Evolutionary conservation across 2,113 vertebrate genomes (phyloP).

Genomic region (Perca fluviatilis): DNA sequence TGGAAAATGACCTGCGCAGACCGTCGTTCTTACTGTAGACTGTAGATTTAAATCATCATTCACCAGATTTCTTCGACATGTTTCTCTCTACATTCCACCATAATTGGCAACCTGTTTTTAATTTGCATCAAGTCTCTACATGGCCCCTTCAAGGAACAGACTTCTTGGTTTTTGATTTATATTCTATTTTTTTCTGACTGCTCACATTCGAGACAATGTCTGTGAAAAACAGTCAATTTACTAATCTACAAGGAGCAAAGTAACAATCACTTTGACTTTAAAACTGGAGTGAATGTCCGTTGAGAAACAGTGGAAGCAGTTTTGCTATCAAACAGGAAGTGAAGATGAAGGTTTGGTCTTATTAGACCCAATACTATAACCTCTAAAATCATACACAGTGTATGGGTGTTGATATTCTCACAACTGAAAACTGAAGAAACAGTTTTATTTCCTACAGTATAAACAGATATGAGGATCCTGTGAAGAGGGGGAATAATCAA

Average conservation of each 20-base stretch:
- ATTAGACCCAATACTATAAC: slow-evolving; percentile 10
- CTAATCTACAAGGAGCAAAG: slow-evolving; percentile 2
- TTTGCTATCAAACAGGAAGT: slow-evolving; percentile 1
- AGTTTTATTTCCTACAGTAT: slow-evolving; percentile 29
- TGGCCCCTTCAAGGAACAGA: slow-evolving; percentile 34
- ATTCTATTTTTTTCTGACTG: slow-evolving; percentile 24
- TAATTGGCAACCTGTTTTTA: slow-evolving; percentile 53
- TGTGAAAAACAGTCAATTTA: slow-evolving; percentile 40
- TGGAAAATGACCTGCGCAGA: slow-evolving; percentile 8
- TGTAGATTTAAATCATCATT: not conserved
- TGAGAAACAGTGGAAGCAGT: slow-evolving; percentile 9
- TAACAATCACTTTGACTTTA: not conserved
- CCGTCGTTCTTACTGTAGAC: not conserved
- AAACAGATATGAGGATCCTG: slow-evolving; percentile 32
- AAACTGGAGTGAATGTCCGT: slow-evolving; percentile 12
- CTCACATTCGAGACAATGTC: slow-evolving; percentile 26
- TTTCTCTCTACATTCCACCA: slow-evolving; percentile 35
- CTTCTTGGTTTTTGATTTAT: slow-evolving; percentile 42
- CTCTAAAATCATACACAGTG: not conserved
- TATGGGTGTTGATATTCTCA: slow-evolving; percentile 7
- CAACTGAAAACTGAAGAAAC: slow-evolving; percentile 28
- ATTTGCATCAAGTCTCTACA: slow-evolving; percentile 44
- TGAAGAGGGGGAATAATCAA: slow-evolving; percentile 62
- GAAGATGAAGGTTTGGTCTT: slow-evolving; percentile 10
- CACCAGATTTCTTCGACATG: not conserved